Percentiles rank a stretch among this genome's conserved stretches.
These are phyloP conservation scores for Copidosoma floridanum DNA, from an alignment of 1,140 invertebrate species.

Conservation along the genomic window DNA sequence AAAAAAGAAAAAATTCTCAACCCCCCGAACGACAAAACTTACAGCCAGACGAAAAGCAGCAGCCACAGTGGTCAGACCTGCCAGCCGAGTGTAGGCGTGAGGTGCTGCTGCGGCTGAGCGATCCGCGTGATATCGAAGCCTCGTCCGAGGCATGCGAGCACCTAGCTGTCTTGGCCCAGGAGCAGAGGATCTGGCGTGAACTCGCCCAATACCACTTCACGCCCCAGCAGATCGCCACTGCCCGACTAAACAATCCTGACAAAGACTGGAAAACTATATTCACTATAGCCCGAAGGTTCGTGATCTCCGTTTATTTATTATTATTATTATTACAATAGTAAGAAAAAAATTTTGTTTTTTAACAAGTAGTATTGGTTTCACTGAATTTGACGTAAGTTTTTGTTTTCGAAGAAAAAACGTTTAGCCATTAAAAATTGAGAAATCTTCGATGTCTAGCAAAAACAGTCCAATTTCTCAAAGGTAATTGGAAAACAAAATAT, in stretches of 20 bases:
- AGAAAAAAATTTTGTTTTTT: too few species aligned
- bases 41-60: constrained; percentile 79
- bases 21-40: too few species aligned
- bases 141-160: constrained; percentile 66
- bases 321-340: too few species aligned
- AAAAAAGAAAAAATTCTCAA: too few species aligned
- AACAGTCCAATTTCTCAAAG: too few species aligned
- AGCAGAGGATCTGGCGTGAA: constrained; percentile 89
- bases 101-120: constrained; percentile 84
- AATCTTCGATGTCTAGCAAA: too few species aligned
- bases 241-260: constrained; percentile 62
- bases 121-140: constrained; percentile 86
- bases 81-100: constrained; percentile 92
- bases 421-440: too few species aligned
- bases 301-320: too few species aligned
- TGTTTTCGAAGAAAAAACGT: too few species aligned
- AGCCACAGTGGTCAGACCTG: constrained; percentile 82
- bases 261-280: constrained; percentile 57
- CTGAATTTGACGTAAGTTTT: too few species aligned
- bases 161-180: constrained; percentile 76
- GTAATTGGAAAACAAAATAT: too few species aligned
- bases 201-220: constrained; percentile 91
- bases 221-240: constrained; percentile 71
- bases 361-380: too few species aligned
- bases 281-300: constrained; percentile 50